Evolutionary conservation across 1,140 invertebrate genomes (phyloP), one percentile per base, ranked within the genome.

Genomic region (Mamestra configurata): DNA sequence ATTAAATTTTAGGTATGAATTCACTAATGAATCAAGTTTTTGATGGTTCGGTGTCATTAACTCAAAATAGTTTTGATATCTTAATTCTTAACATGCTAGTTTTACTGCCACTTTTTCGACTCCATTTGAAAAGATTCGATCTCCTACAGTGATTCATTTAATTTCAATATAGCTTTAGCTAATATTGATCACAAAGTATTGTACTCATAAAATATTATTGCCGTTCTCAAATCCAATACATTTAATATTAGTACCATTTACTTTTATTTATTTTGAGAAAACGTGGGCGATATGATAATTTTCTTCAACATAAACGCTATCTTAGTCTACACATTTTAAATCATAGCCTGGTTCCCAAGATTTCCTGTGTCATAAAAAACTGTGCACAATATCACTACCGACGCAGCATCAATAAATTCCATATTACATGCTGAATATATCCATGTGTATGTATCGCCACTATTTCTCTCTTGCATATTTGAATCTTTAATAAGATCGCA

Each of bases 401-500:
- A 43, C 53, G 20, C 18, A 35, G 13, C 71, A 73, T 73, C 71
- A 73, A 73, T 73, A 73, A 73, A 73, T 73, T 73, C 22, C 53
- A 40, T 73, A 73, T 59, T 73, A 73, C 71, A 40, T 43, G 31
- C 64, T 46, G 40, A 20, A 64, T 72, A 31, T 27, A 71, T 73
- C 40, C 53, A 57, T 59, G 59, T 73, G 53, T 73, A 59, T 73
- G 37, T 20, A 15, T 18, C 61, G 18, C 13, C 53, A 35, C 53
- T 59, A 73, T 57, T 68, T 27, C 64, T 49, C 18, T 53, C 51
- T 73, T 55, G 76, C 70, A 79, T 79, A 79, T 82, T 79, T 82
- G 73, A 82, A 82, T 79, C 35, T 57, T 46, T 72, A 77, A 79
- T 81, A 77, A 68, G 68, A 55, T 11, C 37, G 24, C 77, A 73